Conservation (phyloP, 2,113 vertebrate genomes). For the Pelecanoides urinatrix region DNA sequence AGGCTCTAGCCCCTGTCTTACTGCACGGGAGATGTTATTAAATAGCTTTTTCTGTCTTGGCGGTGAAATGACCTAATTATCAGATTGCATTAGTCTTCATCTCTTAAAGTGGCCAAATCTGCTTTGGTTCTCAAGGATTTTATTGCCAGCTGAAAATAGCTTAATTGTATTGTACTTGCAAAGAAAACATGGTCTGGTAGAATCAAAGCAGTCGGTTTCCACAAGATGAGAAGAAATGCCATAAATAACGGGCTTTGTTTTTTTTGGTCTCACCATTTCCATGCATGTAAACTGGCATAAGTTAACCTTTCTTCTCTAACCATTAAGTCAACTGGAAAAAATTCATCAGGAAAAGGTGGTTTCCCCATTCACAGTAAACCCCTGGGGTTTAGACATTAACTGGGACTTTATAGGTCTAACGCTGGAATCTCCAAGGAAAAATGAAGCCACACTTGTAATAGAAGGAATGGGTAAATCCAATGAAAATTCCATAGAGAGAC, state of each 20-base stretch:
- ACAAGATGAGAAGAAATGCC: conserved; percentile 51
- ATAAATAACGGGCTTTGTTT: conserved; percentile 47
- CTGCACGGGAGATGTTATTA: conserved; percentile 30
- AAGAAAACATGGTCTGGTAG: conserved; percentile 44
- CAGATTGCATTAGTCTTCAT: conserved; percentile 66
- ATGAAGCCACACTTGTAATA: background rate
- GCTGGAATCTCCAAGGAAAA: conserved; percentile 21
- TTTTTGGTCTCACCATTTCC: conserved; percentile 40
- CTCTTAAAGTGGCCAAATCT: conserved; percentile 48
- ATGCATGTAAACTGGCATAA: conserved; percentile 35
- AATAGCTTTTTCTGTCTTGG: conserved; percentile 59
- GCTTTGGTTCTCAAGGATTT: conserved; percentile 41
- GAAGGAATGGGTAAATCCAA: background rate
- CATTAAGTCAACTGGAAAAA: conserved; percentile 56
- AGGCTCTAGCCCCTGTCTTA: background rate
- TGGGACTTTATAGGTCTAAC: background rate
- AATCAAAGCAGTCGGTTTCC: conserved; percentile 40
- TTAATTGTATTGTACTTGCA: conserved; percentile 49
- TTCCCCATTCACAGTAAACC: conserved; percentile 51
- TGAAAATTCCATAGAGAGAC: background rate
- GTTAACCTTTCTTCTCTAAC: background rate
- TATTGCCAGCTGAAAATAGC: conserved; percentile 62
- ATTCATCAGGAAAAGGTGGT: conserved; percentile 39
- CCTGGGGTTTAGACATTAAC: conserved; percentile 3
- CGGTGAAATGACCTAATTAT: conserved; percentile 50